Percentiles rank a stretch among this genome's conserved stretches.
Evolutionary conservation across 1,140 invertebrate species (phyloP).

Genomic region (Drosophila pectinifera): DNA sequence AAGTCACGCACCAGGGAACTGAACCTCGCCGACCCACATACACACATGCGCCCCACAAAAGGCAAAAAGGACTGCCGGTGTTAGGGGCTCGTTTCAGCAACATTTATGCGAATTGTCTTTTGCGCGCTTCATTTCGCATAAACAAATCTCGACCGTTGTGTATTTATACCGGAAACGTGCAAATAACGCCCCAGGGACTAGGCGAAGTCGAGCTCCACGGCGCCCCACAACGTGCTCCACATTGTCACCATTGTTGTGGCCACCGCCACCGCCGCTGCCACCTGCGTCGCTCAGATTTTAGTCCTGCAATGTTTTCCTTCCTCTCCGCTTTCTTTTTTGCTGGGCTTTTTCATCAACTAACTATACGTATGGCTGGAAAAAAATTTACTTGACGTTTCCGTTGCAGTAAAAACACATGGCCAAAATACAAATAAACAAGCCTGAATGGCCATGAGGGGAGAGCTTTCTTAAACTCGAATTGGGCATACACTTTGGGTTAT

Average conservation of each 20-base stretch:
- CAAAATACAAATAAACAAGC: conserved; percentile 75
- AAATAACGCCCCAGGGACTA: conserved; percentile 81
- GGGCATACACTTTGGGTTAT: conserved; percentile 18
- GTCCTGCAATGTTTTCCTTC: conserved; percentile 33
- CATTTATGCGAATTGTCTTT: conserved; percentile 82
- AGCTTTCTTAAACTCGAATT: conserved; percentile 2
- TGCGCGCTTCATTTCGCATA: conserved; percentile 82
- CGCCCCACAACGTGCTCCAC: conserved; percentile 39
- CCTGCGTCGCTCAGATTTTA: conserved; percentile 72
- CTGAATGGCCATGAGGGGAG: conserved; percentile 2
- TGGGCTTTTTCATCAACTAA: conserved; percentile 74
- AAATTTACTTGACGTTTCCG: conserved; percentile 79
- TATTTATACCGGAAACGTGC: conserved; percentile 83
- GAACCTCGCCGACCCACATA: conserved; percentile 69
- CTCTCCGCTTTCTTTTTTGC: conserved; percentile 25
- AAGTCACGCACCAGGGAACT: conserved; percentile 78
- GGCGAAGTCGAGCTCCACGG: conserved; percentile 65
- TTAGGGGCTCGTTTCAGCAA: conserved; percentile 44
- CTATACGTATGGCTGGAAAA: conserved; percentile 67
- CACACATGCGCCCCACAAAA: not conserved
- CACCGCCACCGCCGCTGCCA: conserved; percentile 31
- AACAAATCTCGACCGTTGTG: conserved; percentile 80
- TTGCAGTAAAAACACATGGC: conserved; percentile 81
- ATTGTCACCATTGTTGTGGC: conserved; percentile 67
- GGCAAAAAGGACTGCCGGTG: not conserved